These are phyloP conservation scores for Dilophus febrilis DNA, from an alignment of 2,888 invertebrate species.

Conservation along the genomic window DNA sequence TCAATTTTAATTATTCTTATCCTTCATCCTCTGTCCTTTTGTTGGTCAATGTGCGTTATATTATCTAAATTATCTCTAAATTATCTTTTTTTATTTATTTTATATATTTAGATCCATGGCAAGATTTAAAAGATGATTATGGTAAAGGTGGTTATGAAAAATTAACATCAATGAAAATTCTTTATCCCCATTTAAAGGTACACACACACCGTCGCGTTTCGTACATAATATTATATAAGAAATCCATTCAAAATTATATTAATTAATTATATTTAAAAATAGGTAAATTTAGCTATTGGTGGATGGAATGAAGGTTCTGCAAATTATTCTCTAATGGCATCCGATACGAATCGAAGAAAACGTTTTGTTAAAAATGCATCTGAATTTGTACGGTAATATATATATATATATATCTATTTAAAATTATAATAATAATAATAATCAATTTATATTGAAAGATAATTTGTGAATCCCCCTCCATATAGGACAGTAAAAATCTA, in stretches of 20 bases:
- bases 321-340: constrained; percentile 52
- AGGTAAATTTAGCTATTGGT: constrained; percentile 63
- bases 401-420: too few relatives aligned
- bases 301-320: constrained; percentile 83
- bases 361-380: constrained; percentile 54
- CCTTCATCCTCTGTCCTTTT: too few relatives aligned
- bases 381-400: constrained; percentile 35
- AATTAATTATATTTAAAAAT: constrained; percentile 11
- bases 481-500: too few relatives aligned
- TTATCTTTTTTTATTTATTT: too few relatives aligned
- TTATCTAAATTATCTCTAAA: too few relatives aligned
- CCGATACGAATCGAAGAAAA: constrained; percentile 40
- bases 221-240: background rate
- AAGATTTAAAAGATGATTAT: constrained; percentile 56
- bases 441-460: too few relatives aligned
- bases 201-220: background rate
- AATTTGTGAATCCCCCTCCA: too few relatives aligned
- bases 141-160: constrained; percentile 56
- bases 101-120: constrained; percentile 56
- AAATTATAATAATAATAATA: too few relatives aligned
- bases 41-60: too few relatives aligned
- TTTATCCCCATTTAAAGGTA: constrained; percentile 50
- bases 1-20: too few relatives aligned
- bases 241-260: background rate
- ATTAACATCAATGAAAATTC: constrained; percentile 44